Evolutionary conservation across 2,113 vertebrate genomes (phyloP), one percentile per base, ranked within the genome.

Genomic region (Pseudopipra pipra): DNA sequence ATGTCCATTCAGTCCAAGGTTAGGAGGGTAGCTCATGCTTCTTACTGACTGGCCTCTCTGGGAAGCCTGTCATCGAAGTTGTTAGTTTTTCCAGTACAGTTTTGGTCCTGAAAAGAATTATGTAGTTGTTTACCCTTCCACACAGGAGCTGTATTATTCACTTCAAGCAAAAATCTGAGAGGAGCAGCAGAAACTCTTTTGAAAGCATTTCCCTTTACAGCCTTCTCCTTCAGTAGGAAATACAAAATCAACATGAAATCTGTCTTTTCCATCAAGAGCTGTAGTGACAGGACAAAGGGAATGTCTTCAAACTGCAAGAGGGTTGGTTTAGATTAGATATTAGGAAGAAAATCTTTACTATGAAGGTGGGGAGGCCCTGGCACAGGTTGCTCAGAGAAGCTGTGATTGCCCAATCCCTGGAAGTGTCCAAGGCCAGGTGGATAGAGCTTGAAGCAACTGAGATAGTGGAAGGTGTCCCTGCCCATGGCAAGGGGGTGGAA

Each of bases 401-500:
- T 59, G 52, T 24, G 35, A 22, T 12, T 89, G 5, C 8, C 19
- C 33, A 5, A 11, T 11, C 35, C 14, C 4, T 49, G 31, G 9
- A 1, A 49, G 7, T 24, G 14, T 43, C 9, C 17, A 13, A 9
- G 31, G 25, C 5, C 21, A 28, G 8, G 17, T 0, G 21, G 17
- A 33, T 0, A 0, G 31, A 35, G 35, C 22, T 84, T 7, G 4
- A 35, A 70, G n/a, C 18, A 35, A 0, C 5, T 47, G 55, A 12
- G 9, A 7, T 5, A 43, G 12, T 43, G 31, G 25, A 33, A 63
- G 12, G 1, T 83, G 55, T 43, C 55, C n/a, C 30, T 62, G 27
- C 3, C 12, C 19, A 17, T 20, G 23, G 27, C 37, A 74, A 14
- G 6, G 5, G 10, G 4, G 3, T 51, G 8, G 18, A 31, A 54